Evolutionary conservation across 2,888 invertebrate species (phyloP), one percentile per base, ranked within the genome.

Genomic region (Clusia tigrina): DNA sequence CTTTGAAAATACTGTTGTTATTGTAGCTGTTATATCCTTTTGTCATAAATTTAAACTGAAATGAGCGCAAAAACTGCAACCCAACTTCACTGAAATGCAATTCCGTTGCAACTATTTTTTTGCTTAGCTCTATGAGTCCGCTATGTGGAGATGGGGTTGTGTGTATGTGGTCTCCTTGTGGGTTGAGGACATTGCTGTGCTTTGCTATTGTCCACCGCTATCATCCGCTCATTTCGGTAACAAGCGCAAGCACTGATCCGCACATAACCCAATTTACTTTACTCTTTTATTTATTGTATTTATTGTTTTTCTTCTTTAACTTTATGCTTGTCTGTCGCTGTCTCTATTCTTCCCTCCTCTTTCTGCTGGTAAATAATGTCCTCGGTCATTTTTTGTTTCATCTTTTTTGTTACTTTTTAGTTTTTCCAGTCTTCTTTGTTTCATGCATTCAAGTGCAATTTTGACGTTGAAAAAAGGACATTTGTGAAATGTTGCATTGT

Each of bases 1-100:
- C n/a, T n/a, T n/a, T n/a, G n/a, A n/a, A n/a, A n/a, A n/a, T n/a
- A n/a, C n/a, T n/a, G n/a, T n/a, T n/a, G n/a, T n/a, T n/a, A n/a
- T n/a, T 58, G 37, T 54, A 23, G 24, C 42, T 46, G 25, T n/a
- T 46, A n/a, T 42, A 42, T 42, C 42, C 42, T 42, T 58, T 60
- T 63, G 58, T 64, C 60, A 61, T 60, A 67, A 58, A 60, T 67
- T 59, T 63, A 20, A 56, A 54, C 60, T 51, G 23, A 57, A 64
- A 64, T 58, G 60, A 64, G 62, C 37, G 58, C 55, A 54, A 46
- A 55, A 55, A 37, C 32, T 54, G 15, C 54, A 54, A n/a, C 25
- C 32, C 54, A 54, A 54, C 25, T 54, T 32, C 10, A 54, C 54
- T 2, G 32, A 25, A 54, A 26, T 54, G 54, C 54, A 32, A 54